phyloP scores from a whole-genome alignment of 2,797 vertebrate genomes.

The Sciaenops ocellatus region DNA sequence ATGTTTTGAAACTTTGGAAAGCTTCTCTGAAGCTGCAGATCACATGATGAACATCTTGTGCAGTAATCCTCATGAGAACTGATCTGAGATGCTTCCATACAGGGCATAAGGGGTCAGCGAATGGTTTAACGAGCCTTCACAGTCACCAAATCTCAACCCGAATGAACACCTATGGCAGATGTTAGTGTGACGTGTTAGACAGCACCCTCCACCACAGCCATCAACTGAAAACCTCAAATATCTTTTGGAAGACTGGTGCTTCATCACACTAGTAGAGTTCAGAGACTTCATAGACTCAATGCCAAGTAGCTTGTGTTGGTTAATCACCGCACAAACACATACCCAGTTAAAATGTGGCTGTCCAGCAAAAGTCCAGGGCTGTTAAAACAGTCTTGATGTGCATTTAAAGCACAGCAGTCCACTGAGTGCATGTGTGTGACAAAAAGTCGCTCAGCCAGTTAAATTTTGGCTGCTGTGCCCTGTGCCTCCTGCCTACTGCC shows the following conservation, averaged over 20 bases:
- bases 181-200: background rate
- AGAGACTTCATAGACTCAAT: background rate
- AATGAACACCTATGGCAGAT: conserved; percentile 3
- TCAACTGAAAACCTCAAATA: background rate
- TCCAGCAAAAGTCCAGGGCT: conserved; percentile 22
- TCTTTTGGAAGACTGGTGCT: background rate
- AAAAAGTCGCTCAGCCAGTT: conserved; percentile 54
- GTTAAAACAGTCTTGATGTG: conserved; percentile 17
- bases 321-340: conserved; percentile 16
- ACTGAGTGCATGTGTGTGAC: conserved; percentile 47
- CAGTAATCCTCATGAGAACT: background rate
- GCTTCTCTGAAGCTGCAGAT: background rate
- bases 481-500: conserved; percentile 47
- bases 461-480: conserved; percentile 50
- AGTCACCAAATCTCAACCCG: background rate
- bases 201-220: background rate
- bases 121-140: conserved; percentile 34
- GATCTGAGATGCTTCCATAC: background rate
- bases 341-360: background rate
- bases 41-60: background rate
- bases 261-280: background rate
- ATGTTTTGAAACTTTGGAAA: background rate
- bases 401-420: conserved; percentile 24
- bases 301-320: background rate
- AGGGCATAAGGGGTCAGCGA: background rate